Percentiles rank a stretch among this genome's conserved stretches.
Conservation (phyloP, 2,113 vertebrate species). For the Malurus elegans region DNA sequence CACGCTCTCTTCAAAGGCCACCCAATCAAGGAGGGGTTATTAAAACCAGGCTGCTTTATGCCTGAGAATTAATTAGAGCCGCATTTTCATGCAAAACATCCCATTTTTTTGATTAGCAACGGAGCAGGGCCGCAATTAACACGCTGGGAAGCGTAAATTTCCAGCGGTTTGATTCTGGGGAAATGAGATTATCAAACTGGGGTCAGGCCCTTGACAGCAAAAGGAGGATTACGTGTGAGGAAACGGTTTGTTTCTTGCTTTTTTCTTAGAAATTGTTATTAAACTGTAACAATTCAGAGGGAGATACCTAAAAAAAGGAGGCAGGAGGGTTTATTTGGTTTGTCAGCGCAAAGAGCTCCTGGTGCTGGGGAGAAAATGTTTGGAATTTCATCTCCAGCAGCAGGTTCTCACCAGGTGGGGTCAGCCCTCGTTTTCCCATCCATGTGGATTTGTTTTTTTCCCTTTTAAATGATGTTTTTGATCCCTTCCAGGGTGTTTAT, state of each 20-base stretch:
- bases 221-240: slow-evolving; percentile 61
- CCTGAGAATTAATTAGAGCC: slow-evolving; percentile 85
- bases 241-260: slow-evolving; percentile 71
- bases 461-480: not conserved
- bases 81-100: slow-evolving; percentile 87
- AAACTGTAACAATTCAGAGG: not conserved
- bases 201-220: slow-evolving; percentile 79
- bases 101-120: slow-evolving; percentile 86
- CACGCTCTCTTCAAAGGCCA: slow-evolving; percentile 78
- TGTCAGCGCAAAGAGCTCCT: not conserved
- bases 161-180: slow-evolving; percentile 79
- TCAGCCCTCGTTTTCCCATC: not conserved
- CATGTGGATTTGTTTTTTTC: not conserved
- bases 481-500: not conserved
- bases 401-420: not conserved
- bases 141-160: slow-evolving; percentile 80
- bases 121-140: slow-evolving; percentile 81
- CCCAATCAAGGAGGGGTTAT: slow-evolving; percentile 82
- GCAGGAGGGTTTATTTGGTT: not conserved
- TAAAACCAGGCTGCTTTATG: slow-evolving; percentile 80
- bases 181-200: slow-evolving; percentile 83
- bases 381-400: not conserved
- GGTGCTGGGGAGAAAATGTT: not conserved
- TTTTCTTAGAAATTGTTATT: slow-evolving; percentile 59
- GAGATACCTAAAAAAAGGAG: not conserved